Percentiles rank a stretch among this genome's conserved stretches.
Evolutionary conservation across 1,140 invertebrate species (phyloP).

Genomic region (Pseudachorutes palmiensis): DNA sequence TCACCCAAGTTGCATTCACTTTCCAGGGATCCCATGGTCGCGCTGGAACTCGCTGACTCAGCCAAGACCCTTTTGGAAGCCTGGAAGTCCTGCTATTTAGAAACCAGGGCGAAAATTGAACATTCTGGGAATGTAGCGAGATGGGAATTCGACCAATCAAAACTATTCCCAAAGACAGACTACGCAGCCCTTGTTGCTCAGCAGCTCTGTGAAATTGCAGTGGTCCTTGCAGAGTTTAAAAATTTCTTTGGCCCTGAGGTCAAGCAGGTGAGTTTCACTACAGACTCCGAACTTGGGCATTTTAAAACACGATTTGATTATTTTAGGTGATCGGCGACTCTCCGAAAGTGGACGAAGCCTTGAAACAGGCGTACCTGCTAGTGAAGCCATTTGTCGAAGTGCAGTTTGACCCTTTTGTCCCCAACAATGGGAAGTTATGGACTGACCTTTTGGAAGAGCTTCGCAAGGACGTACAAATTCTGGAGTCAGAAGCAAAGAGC

Average conservation of each 20-base stretch:
- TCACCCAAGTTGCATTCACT: not conserved
- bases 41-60: constrained; percentile 24
- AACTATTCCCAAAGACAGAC: constrained; percentile 71
- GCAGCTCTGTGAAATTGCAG: constrained; percentile 63
- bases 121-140: constrained; percentile 65
- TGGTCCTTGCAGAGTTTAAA: constrained; percentile 72
- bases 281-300: not conserved
- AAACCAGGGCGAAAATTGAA: constrained; percentile 70
- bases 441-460: constrained; percentile 66
- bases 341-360: constrained; percentile 69
- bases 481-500: constrained; percentile 71
- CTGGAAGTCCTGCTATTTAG: constrained; percentile 66
- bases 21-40: constrained; percentile 18
- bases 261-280: constrained; percentile 50
- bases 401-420: constrained; percentile 70
- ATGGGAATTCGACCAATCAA: constrained; percentile 81
- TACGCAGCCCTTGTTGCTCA: constrained; percentile 67
- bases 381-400: constrained; percentile 63
- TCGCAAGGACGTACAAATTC: constrained; percentile 57
- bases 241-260: constrained; percentile 79
- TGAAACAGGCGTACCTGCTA: constrained; percentile 61
- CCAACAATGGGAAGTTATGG: constrained; percentile 71
- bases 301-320: not conserved
- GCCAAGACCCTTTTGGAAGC: constrained; percentile 54
- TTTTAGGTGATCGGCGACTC: constrained; percentile 62